Evolutionary conservation across 2,113 vertebrate genomes (phyloP).

Genomic region (Fregetta grallaria): DNA sequence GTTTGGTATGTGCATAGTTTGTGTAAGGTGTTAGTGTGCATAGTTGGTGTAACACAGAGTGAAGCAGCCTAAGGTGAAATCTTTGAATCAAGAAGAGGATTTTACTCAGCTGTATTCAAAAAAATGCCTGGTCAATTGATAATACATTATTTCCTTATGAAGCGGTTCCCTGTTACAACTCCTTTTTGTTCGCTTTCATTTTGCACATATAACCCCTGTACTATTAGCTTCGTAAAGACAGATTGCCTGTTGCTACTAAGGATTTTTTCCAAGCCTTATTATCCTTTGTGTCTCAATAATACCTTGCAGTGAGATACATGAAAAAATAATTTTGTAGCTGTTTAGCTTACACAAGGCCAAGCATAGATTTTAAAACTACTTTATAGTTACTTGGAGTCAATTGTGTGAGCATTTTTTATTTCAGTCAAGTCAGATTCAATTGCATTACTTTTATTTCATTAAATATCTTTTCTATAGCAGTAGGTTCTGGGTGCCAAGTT

Average conservation of each 20-base stretch:
- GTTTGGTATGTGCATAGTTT: neutral
- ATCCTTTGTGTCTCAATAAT: neutral
- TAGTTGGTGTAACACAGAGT: neutral
- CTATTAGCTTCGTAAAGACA: neutral
- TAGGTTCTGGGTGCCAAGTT: neutral
- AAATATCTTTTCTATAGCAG: neutral
- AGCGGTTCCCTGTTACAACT: neutral
- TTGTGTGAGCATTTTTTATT: neutral
- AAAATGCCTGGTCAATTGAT: neutral
- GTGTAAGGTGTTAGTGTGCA: neutral
- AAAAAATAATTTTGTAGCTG: neutral
- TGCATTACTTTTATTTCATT: neutral
- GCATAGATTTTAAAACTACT: neutral
- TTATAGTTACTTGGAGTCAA: neutral
- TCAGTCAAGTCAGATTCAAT: neutral
- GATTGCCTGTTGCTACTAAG: neutral
- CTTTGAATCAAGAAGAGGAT: neutral
- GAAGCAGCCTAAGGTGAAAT: neutral
- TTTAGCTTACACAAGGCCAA: neutral
- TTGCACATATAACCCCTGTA: neutral
- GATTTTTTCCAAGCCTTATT: neutral
- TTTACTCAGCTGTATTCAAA: neutral
- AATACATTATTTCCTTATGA: neutral
- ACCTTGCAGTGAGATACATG: neutral
- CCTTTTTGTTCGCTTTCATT: neutral